phyloP scores from a whole-genome alignment of 2,888 invertebrate genomes.

The Frankliniella intonsa region DNA sequence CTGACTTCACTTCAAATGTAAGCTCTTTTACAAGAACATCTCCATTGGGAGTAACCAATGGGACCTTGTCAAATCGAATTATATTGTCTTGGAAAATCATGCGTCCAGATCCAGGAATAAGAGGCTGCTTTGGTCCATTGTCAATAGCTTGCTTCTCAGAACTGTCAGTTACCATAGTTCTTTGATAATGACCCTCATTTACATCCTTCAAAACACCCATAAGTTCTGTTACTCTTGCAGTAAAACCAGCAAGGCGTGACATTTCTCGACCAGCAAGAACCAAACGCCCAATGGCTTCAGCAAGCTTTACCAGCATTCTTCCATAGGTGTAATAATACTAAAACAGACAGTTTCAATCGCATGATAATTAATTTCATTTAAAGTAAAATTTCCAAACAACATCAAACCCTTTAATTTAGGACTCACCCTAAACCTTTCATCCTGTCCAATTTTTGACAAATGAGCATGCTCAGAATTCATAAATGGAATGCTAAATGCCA shows the following conservation, averaged over 20 bases:
- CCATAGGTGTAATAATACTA: constrained; percentile 95
- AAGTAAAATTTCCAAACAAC: background rate
- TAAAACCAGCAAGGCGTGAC: constrained; percentile 90
- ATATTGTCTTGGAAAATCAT: constrained; percentile 81
- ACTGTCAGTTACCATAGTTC: constrained; percentile 58
- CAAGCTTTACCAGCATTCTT: constrained; percentile 91
- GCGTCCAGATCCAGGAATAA: constrained; percentile 70
- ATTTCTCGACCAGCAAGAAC: constrained; percentile 93
- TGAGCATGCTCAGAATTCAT: constrained; percentile 68
- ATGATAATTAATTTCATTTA: constrained; percentile 8
- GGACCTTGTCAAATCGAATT: constrained; percentile 87
- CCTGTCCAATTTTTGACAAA: constrained; percentile 61
- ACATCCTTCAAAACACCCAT: constrained; percentile 77
- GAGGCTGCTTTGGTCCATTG: constrained; percentile 40
- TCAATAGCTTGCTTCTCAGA: constrained; percentile 24
- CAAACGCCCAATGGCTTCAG: constrained; percentile 93
- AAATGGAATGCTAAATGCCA: constrained; percentile 92
- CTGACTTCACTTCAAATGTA: constrained; percentile 87
- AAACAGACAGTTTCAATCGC: constrained; percentile 2
- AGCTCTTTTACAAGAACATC: constrained; percentile 87
- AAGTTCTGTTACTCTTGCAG: constrained; percentile 86
- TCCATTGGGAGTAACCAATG: constrained; percentile 95
- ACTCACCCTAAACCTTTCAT: constrained; percentile 70
- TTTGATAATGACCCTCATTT: constrained; percentile 68
- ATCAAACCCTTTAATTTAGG: background rate